A percentile compares a stretch with the other conserved stretches of the same genome.
Conservation (phyloP, 2,888 invertebrate species). For the Portevinia maculata region DNA sequence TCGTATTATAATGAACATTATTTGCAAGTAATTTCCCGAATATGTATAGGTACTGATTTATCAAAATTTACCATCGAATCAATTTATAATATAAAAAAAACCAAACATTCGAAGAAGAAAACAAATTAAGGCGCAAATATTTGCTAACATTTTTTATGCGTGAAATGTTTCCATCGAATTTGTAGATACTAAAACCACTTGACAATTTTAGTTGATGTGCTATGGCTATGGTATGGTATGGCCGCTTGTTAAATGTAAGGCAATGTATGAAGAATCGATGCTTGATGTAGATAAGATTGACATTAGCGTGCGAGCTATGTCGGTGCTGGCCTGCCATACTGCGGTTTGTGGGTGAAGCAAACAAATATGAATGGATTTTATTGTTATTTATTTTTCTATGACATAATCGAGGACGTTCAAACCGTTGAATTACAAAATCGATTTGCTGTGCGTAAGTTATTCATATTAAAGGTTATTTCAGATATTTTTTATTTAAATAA, state of each 20-base stretch:
- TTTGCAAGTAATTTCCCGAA: too few species aligned
- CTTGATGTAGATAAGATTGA: background rate
- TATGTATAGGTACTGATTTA: too few species aligned
- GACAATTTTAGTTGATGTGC: background rate
- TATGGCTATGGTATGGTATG: background rate
- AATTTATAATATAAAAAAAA: too few species aligned
- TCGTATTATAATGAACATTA: too few species aligned
- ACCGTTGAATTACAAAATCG: conserved; percentile 5
- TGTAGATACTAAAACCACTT: conserved; percentile 2
- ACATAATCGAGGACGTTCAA: conserved; percentile 13
- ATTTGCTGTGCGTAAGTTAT: background rate
- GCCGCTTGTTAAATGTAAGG: background rate
- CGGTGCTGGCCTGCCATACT: background rate
- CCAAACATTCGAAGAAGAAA: background rate
- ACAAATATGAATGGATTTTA: background rate
- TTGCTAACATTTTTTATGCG: too few species aligned
- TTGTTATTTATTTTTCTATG: conserved; percentile 4
- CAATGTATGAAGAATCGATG: background rate
- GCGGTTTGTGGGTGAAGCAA: conserved; percentile 1
- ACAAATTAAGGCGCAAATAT: too few species aligned
- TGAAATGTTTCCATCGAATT: background rate
- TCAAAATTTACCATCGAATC: too few species aligned
- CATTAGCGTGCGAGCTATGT: background rate
- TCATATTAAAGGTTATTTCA: background rate
- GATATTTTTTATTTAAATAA: too few species aligned